A percentile compares a stretch with the other conserved stretches of the same genome.
These are phyloP conservation scores for Megalops cyprinoides DNA, from an alignment of 2,797 vertebrate species.

Conservation along the genomic window DNA sequence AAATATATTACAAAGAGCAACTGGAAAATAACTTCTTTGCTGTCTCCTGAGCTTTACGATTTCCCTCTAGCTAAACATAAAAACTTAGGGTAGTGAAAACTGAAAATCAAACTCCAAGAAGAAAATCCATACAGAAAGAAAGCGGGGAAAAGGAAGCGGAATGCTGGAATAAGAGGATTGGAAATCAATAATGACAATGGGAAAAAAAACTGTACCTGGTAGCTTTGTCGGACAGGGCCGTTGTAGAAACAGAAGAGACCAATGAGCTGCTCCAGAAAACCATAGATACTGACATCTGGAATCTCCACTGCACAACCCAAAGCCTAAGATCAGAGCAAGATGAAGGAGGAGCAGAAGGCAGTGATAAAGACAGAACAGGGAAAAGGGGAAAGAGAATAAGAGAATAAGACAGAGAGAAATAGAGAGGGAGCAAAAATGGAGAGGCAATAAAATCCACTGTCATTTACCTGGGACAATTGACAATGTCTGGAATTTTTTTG, in stretches of 20 bases:
- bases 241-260: conserved; percentile 89
- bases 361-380: conserved; percentile 51
- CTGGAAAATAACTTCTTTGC: no score
- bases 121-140: no score
- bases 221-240: conserved; percentile 78
- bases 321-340: conserved; percentile 66
- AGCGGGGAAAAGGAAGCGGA: background rate
- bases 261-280: conserved; percentile 84
- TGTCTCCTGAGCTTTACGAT: no score
- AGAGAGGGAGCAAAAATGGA: background rate
- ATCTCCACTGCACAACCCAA: conserved; percentile 84
- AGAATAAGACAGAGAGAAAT: background rate
- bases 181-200: background rate
- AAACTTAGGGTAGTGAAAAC: no score
- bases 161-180: no score
- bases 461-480: no score
- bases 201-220: conserved; percentile 73
- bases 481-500: no score
- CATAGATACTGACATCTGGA: conserved; percentile 80
- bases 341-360: background rate
- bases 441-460: background rate
- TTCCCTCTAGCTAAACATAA: no score
- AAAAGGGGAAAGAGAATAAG: conserved; percentile 59
- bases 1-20: no score
- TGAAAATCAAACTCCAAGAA: no score